Conservation (phyloP, 2,888 invertebrate species). For the Callyntrura sp. region DNA sequence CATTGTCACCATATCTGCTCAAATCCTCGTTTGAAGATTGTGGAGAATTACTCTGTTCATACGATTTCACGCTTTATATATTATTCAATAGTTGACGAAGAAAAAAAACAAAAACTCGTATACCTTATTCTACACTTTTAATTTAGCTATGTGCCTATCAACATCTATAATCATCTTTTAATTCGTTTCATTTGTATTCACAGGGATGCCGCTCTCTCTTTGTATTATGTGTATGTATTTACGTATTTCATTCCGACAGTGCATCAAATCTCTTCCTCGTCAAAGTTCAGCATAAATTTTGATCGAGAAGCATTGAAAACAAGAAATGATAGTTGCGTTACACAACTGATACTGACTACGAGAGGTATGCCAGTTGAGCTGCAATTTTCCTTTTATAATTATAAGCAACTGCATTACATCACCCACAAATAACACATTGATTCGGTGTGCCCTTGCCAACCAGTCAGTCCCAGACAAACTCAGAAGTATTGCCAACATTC, state of each 20-base stretch:
- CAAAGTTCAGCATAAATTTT: not conserved
- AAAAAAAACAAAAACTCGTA: not conserved
- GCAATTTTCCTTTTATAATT: conserved; percentile 23
- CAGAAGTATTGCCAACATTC: not conserved
- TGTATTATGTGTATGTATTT: not conserved
- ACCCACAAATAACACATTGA: not conserved
- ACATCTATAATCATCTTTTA: not conserved
- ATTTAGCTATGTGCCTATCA: not conserved
- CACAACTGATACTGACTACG: not conserved
- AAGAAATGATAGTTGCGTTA: conserved; percentile 25
- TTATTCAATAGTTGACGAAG: not conserved
- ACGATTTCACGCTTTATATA: not conserved
- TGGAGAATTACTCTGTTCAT: not conserved
- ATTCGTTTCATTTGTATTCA: not conserved
- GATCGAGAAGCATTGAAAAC: not conserved
- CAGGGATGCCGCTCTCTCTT: not conserved
- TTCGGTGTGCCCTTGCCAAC: not conserved
- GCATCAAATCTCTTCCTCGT: not conserved
- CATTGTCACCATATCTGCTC: not conserved
- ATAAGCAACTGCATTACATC: not conserved
- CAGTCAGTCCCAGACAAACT: too few species aligned
- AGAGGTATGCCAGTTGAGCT: not conserved
- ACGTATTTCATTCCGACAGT: not conserved
- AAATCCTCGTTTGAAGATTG: conserved; percentile 13
- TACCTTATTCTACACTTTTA: not conserved